A percentile compares a stretch with the other conserved stretches of the same genome.
Conservation (phyloP, 2,113 vertebrate genomes). For the Bujurquina vittata region DNA sequence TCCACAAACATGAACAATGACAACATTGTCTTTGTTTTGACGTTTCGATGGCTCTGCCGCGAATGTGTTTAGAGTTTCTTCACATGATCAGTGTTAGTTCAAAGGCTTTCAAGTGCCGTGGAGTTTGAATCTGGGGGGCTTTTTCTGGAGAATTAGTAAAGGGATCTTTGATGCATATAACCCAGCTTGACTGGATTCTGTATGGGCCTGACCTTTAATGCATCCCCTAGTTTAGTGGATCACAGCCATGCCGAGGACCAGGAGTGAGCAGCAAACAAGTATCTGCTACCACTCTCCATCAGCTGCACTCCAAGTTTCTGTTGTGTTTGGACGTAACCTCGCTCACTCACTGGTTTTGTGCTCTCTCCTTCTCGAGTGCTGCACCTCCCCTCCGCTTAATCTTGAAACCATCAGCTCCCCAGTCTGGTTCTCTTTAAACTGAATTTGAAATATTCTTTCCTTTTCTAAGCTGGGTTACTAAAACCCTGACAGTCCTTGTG, state of each 20-base stretch:
- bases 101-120: neutral
- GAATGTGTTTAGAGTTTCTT: slow-evolving; percentile 55
- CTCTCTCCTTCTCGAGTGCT: slow-evolving; percentile 39
- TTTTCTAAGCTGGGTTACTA: slow-evolving; percentile 30
- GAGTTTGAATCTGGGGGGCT: slow-evolving; percentile 10
- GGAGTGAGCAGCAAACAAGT: slow-evolving; percentile 46
- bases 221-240: slow-evolving; percentile 14
- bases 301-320: slow-evolving; percentile 40
- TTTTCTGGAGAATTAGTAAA: slow-evolving; percentile 33
- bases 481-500: slow-evolving; percentile 11
- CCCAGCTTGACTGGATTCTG: neutral
- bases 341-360: slow-evolving; percentile 45
- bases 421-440: slow-evolving; percentile 56
- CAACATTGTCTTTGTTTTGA: slow-evolving; percentile 59
- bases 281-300: slow-evolving; percentile 53
- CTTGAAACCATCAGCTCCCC: slow-evolving; percentile 63
- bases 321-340: slow-evolving; percentile 60
- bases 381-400: slow-evolving; percentile 48
- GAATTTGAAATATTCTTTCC: slow-evolving; percentile 54
- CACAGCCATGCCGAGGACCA: slow-evolving; percentile 26
- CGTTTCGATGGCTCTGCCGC: slow-evolving; percentile 34
- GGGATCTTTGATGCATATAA: slow-evolving; percentile 16
- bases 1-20: no score
- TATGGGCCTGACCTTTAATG: slow-evolving; percentile 29
- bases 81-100: slow-evolving; percentile 19